Evolutionary conservation across 2,888 invertebrate genomes (phyloP), one percentile per base, ranked within the genome.

Genomic region (Orchestes rusci): DNA sequence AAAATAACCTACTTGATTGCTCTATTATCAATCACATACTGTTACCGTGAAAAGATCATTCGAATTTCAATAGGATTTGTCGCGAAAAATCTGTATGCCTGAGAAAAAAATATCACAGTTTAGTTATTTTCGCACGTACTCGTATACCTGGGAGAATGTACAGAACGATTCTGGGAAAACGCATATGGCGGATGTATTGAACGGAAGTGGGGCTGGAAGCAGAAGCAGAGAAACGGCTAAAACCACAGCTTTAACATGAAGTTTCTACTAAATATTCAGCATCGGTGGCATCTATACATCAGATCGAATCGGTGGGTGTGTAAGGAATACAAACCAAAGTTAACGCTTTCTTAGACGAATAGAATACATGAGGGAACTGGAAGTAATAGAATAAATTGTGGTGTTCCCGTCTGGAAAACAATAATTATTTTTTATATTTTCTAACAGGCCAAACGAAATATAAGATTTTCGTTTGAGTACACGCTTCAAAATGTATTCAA

Each of bases 231-330:
- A 41, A 43, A 49, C 49, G 49, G 45, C 49, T 50, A 50, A 50
- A 50, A 50, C 50, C 50, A 46, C 45, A 50, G 45, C 50, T 50
- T 46, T 50, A 50, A 46, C 50, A 50, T 50, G 50, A 50, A 50
- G 43, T 50, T 50, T 45, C 50, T 44, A 50, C 50, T 50, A 50
- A 45, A 50, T 50, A 50, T 50, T 50, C 50, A 50, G 46, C 45
- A 50, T 50, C 50, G 42, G 45, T 43, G 43, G 45, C 45, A 46
- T 50, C 50, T 50, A 50, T 50, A 50, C 50, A 50, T 50, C 50
- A 50, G 50, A 50, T 50, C 50, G 50, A 50, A 50, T 43, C 33
- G 43, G 30, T 32, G 43, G 31, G 39, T 50, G 50, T 45, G 45
- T 43, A 50, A 43, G 37, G 50, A 50, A 50, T 50, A 50, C 45